Conservation (phyloP, 2,888 invertebrate species). For the Tortrix viridana region DNA sequence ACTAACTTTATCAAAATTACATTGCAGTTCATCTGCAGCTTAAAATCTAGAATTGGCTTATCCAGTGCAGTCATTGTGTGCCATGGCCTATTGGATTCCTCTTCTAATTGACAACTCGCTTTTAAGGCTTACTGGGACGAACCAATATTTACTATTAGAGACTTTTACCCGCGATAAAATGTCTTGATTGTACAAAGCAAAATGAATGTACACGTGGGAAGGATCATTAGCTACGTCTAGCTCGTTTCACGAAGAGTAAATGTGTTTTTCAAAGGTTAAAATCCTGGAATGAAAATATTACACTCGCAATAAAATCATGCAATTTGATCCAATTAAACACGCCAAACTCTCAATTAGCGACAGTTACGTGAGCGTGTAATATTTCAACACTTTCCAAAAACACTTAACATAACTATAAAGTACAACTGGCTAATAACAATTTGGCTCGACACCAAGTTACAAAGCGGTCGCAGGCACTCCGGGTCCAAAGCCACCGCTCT, state of each 20-base stretch:
- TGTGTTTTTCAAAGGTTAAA: no score
- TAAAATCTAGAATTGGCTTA: neutral
- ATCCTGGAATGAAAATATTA: no score
- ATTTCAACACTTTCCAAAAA: constrained; percentile 21
- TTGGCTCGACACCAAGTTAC: constrained; percentile 37
- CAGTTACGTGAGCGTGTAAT: constrained; percentile 2
- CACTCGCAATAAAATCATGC: no score
- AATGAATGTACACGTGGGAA: neutral
- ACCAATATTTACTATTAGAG: neutral
- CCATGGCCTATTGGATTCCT: neutral
- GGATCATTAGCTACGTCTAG: no score
- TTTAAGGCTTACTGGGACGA: neutral
- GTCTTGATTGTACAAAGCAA: neutral
- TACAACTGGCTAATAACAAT: constrained; percentile 38
- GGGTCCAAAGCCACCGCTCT: constrained; percentile 25
- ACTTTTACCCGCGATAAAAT: neutral
- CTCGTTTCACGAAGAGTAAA: no score
- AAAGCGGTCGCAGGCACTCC: constrained; percentile 31
- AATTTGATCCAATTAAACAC: neutral
- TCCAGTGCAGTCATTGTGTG: neutral
- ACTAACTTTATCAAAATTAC: neutral
- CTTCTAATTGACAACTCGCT: neutral
- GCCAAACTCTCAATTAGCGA: constrained; percentile 1
- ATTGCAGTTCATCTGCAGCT: neutral
- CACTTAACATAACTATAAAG: constrained; percentile 29